A percentile compares a stretch with the other conserved stretches of the same genome.
These are phyloP conservation scores for Antigone vipio DNA, from an alignment of 2,113 vertebrate species.

Conservation along the genomic window DNA sequence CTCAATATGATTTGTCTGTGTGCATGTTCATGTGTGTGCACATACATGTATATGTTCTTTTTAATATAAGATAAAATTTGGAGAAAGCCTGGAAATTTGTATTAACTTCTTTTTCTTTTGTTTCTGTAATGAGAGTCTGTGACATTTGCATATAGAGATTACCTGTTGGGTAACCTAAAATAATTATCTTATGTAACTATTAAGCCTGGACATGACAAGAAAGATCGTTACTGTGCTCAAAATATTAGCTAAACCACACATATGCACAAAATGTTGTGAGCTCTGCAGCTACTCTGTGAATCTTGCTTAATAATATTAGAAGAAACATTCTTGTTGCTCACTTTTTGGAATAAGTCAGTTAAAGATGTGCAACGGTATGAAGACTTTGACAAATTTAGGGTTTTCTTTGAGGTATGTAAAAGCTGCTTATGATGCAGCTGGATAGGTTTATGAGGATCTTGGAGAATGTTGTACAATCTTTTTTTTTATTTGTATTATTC, in stretches of 20 bases:
- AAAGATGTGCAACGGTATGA: not conserved
- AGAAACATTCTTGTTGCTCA: not conserved
- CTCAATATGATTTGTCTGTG: not conserved
- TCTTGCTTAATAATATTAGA: not conserved
- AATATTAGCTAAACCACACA: not conserved
- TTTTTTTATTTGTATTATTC: not conserved
- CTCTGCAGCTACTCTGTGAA: not conserved
- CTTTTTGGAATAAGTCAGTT: not conserved
- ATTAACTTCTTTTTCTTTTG: not conserved
- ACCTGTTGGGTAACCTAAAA: not conserved
- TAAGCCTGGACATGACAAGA: not conserved
- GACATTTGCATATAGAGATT: not conserved
- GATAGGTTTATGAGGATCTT: not conserved
- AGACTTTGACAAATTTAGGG: not conserved
- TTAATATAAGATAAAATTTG: not conserved
- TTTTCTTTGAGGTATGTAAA: not conserved
- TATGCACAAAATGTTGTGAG: not conserved
- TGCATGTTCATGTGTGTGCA: too few relatives aligned
- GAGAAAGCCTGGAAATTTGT: not conserved
- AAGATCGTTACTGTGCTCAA: not conserved
- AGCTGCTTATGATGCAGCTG: not conserved
- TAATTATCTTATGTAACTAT: not conserved
- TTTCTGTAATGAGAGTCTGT: not conserved
- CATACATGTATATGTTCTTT: fast-evolving
- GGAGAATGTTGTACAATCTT: not conserved